phyloP scores from a whole-genome alignment of 2,797 vertebrate species.

The Chaetodon trifasciatus region DNA sequence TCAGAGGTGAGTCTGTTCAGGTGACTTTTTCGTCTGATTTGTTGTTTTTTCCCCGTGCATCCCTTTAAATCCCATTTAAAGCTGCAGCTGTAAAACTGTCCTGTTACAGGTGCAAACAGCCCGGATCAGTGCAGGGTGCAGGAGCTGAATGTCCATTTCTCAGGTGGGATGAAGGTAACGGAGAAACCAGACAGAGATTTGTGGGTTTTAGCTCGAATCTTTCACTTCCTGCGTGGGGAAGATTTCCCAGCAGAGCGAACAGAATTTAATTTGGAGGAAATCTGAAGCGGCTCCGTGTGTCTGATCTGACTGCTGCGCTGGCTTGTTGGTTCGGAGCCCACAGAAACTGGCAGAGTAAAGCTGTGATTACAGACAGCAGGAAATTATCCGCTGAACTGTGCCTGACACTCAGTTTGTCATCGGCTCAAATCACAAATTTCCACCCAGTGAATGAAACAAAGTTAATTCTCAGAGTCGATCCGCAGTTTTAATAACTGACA shows the following conservation, averaged over 20 bases:
- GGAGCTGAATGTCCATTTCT: not conserved
- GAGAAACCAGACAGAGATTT: not conserved
- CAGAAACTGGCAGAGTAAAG: slow-evolving; percentile 53
- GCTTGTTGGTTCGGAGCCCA: slow-evolving; percentile 42
- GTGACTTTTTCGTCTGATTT: not conserved
- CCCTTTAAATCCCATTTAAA: not conserved
- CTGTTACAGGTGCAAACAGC: not conserved
- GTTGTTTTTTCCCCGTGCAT: not conserved
- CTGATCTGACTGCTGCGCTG: slow-evolving; percentile 23
- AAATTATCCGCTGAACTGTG: slow-evolving; percentile 32
- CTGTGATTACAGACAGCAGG: slow-evolving; percentile 38
- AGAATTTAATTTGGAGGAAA: slow-evolving; percentile 30
- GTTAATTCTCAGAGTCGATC: not conserved
- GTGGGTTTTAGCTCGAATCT: slow-evolving; percentile 7
- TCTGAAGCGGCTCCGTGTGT: slow-evolving; percentile 5
- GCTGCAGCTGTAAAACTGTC: not conserved
- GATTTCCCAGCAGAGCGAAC: slow-evolving; percentile 20
- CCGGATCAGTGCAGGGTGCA: not conserved
- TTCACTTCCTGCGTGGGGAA: slow-evolving; percentile 2
- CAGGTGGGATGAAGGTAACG: not conserved
- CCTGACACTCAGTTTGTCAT: slow-evolving; percentile 11
- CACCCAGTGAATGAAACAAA: not conserved
- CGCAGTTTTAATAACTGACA: not conserved
- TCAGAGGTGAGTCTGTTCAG: too few species aligned
- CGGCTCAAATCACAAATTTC: slow-evolving; percentile 12